Percentiles rank a stretch among this genome's conserved stretches.
These are phyloP conservation scores for Apocheima hispidaria DNA, from an alignment of 2,888 invertebrate genomes.

Conservation along the genomic window DNA sequence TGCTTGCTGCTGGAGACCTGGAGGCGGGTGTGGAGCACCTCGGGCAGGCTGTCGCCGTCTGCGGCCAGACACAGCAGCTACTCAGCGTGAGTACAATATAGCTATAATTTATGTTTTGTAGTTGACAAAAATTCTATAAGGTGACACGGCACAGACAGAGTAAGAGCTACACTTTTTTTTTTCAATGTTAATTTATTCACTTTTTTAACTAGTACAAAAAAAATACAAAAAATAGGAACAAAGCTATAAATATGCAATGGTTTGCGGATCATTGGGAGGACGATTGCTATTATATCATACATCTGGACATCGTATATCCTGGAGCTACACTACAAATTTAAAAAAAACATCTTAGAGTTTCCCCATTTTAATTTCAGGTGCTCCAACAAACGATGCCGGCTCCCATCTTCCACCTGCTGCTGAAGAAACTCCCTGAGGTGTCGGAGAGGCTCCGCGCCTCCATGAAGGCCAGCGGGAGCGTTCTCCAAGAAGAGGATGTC, in stretches of 20 bases:
- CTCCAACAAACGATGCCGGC: slow-evolving; percentile 98
- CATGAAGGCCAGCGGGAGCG: slow-evolving; percentile 70
- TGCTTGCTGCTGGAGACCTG: slow-evolving; percentile 94
- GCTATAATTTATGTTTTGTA: background rate
- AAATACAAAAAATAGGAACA: no score
- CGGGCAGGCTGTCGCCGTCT: slow-evolving; percentile 98
- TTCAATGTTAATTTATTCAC: no score
- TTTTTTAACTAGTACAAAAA: no score
- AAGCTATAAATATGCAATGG: no score
- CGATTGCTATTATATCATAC: no score
- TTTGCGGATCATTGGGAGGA: no score
- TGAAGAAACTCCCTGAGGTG: slow-evolving; percentile 92
- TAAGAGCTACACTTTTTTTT: no score
- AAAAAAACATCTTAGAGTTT: background rate
- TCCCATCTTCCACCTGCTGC: slow-evolving; percentile 95
- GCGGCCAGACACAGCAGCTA: slow-evolving; percentile 97
- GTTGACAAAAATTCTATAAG: no score
- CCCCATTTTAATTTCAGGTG: slow-evolving; percentile 76
- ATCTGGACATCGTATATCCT: no score
- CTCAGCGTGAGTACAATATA: slow-evolving; percentile 87
- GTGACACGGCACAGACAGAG: no score
- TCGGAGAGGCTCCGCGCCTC: slow-evolving; percentile 76
- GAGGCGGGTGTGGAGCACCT: slow-evolving; percentile 98
- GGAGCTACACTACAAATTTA: no score
- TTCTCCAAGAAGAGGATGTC: slow-evolving; percentile 79